Conservation (phyloP, 2,113 vertebrate genomes). For the Salvelinus fontinalis region DNA sequence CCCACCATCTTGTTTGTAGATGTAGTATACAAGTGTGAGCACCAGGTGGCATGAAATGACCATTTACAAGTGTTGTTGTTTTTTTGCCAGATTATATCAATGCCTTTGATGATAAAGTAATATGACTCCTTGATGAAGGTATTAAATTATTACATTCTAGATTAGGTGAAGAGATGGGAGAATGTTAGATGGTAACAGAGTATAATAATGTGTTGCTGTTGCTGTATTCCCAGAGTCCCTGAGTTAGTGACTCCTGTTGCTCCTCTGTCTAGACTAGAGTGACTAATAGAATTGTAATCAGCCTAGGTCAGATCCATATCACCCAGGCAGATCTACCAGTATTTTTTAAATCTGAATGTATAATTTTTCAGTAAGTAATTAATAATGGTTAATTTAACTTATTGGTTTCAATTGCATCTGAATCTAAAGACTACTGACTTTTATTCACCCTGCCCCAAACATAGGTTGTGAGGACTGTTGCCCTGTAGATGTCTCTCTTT, state of each 20-base stretch:
- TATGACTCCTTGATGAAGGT: background rate
- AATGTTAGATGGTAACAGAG: background rate
- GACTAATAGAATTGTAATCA: background rate
- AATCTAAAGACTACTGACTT: background rate
- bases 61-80: background rate
- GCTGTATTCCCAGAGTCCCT: background rate
- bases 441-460: background rate
- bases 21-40: conserved; percentile 16
- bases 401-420: background rate
- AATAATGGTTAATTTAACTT: background rate
- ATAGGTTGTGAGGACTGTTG: conserved; percentile 38
- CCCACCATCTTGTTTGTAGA: background rate
- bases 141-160: background rate
- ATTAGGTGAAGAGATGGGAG: background rate
- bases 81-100: background rate
- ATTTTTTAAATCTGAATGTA: background rate
- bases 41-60: conserved; percentile 40
- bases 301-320: background rate
- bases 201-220: background rate
- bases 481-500: conserved; percentile 69
- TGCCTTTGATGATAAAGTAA: background rate
- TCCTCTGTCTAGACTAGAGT: background rate
- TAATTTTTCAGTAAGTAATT: background rate
- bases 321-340: background rate
- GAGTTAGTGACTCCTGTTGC: background rate